A percentile compares a stretch with the other conserved stretches of the same genome.
These are phyloP conservation scores for Synergus laeviventris DNA, from an alignment of 2,888 invertebrate genomes.

Conservation along the genomic window DNA sequence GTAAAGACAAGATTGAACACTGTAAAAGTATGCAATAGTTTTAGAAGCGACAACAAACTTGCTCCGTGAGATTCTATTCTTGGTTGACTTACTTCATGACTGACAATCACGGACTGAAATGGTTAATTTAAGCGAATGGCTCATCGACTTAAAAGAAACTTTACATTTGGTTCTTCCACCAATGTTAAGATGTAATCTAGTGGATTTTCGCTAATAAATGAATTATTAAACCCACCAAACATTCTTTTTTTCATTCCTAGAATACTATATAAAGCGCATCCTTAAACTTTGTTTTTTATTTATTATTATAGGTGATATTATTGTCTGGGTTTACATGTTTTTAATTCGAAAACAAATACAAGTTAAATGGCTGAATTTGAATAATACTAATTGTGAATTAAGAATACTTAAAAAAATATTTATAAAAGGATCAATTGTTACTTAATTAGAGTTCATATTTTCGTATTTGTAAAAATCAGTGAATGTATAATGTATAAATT, in stretches of 20 bases:
- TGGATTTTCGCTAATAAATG: conserved; percentile 33
- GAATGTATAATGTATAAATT: too few species aligned
- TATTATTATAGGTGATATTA: too few species aligned
- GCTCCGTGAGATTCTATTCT: conserved; percentile 15
- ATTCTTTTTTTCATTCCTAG: not conserved
- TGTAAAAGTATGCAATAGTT: not conserved
- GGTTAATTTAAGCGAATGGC: conserved; percentile 30
- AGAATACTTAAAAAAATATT: too few species aligned
- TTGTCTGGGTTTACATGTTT: not conserved
- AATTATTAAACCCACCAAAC: conserved; percentile 1
- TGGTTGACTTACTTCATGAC: conserved; percentile 31
- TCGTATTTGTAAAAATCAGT: too few species aligned
- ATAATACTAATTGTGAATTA: too few species aligned
- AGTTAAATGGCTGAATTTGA: too few species aligned
- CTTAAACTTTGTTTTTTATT: too few species aligned
- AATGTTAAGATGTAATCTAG: conserved; percentile 32
- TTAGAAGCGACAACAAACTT: not conserved
- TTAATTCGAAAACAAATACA: too few species aligned
- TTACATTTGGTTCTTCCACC: conserved; percentile 15
- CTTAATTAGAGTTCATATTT: too few species aligned
- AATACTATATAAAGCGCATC: too few species aligned
- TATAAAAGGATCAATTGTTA: too few species aligned
- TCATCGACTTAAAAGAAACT: conserved; percentile 35
- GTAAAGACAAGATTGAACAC: not conserved
- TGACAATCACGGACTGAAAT: conserved; percentile 35